Base-by-base conservation (phyloP, 2,888 invertebrate genomes). In the Drosophila anomalipes region DNA sequence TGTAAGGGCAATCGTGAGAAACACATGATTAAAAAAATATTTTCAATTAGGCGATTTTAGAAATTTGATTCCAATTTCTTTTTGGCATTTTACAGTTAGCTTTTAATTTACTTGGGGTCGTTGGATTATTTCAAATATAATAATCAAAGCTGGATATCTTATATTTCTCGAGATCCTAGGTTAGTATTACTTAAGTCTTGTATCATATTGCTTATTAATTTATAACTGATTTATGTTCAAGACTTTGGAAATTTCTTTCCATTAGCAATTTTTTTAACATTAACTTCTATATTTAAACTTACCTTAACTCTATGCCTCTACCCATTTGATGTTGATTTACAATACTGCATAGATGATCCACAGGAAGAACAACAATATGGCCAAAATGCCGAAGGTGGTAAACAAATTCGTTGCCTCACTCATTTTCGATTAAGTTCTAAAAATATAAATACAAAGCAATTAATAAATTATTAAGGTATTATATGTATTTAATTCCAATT, bases 331-430 rank as follows among this genome's bases (percentile, higher is more conserved):
- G 56, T 35, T 52, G 51, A 47, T 75, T 81, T 92, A 93, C 82
- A 92, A 91, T 58, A 92, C 88, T 30, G 96, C 95, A 93, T 96
- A 96, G 74, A 96, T 94, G 49, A 96, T 93, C 95, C 96, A 96
- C 61, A 96, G 94, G 67, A 95, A 94, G 86, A 95, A 94, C 65
- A 96, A 94, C 49, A 96, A 94, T 52, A 95, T 93, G 85, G 96
- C 95, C 92, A 96, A 93, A 92, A 96, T 96, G 86, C 95, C 93
- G 91, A 96, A 96, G 82, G 96, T 96, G 91, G 96, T 95, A 89
- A 96, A 94, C 79, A 96, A 94, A 92, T 95, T 96, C 77, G 95
- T 95, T 72, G 95, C 95, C 94, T 96, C 96, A 86, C 83, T 91
- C 93, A 93, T 93, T 59, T 87, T 92, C 73, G 44, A 51, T 79